Evolutionary conservation across 2,113 vertebrate species (phyloP).

Genomic region (Dolichotis patagonum): DNA sequence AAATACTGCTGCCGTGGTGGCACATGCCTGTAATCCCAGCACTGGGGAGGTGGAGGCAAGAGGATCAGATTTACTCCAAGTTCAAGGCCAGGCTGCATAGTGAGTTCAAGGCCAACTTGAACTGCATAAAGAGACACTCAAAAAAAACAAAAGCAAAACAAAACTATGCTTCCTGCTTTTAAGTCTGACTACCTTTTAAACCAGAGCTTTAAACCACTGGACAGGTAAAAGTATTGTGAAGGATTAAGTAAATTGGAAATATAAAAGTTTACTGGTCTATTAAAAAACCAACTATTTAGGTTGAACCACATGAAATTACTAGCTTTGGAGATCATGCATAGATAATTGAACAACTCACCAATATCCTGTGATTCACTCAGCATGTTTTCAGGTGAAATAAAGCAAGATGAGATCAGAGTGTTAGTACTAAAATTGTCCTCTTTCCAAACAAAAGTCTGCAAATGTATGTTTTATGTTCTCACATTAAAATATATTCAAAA

Average conservation of each 20-base stretch:
- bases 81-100: background rate
- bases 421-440: background rate
- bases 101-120: background rate
- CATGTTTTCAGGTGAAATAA: background rate
- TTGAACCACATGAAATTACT: background rate
- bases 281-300: background rate
- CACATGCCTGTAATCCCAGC: background rate
- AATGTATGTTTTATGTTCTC: background rate
- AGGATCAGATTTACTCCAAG: background rate
- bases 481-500: background rate
- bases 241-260: background rate
- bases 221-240: background rate
- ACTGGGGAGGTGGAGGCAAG: background rate
- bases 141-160: background rate
- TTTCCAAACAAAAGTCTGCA: background rate
- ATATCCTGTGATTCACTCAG: background rate
- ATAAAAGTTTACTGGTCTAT: background rate
- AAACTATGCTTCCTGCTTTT: slow-evolving; percentile 7
- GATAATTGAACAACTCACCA: background rate
- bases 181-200: background rate
- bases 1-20: background rate
- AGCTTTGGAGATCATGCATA: background rate
- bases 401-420: background rate
- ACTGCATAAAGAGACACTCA: background rate
- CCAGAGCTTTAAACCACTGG: slow-evolving; percentile 25